Evolutionary conservation across 2,888 invertebrate species (phyloP), one percentile per base, ranked within the genome.

Genomic region (Pheosia gnoma): DNA sequence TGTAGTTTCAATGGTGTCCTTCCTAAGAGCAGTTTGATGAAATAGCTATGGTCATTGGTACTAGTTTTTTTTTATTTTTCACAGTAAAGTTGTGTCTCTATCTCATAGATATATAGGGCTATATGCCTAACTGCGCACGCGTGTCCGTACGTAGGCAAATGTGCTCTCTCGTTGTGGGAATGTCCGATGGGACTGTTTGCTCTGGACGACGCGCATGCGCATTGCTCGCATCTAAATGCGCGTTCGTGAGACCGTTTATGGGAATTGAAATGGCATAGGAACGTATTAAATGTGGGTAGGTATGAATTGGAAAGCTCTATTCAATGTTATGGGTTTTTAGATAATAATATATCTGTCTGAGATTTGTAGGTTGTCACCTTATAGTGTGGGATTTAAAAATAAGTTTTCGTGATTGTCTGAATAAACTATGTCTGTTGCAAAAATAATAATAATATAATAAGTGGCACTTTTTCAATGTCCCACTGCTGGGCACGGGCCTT

Each of bases 121-220:
- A 55, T 66, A 65, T 8, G 58, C 68, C 73, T 76, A 78, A 77
- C 66, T 72, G 79, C 80, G 85, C 89, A 91, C 89, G 91, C 91
- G 89, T 90, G 88, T 81, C 74, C 86, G 89, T 89, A 88, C 88
- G 87, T 84, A 86, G 84, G 81, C 84, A 87, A 86, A 87, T 84
- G 86, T 83, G 77, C 79, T 57, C 68, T 70, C 71, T 77, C 77
- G 74, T 86, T 89, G 88, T 91, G 91, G 90, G 91, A 91, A 89
- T 82, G 80, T 77, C 74, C 61, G 39, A 65, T 56, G 59, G 71
- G 74, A 78, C 78, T 79, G 74, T 81, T 81, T 79, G 78, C 75
- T 75, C 65, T 63, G 9, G 57, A 57, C 57, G 38, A 37, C 43
- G 45, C 45, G 43, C 36, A 57, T 57, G 57, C 43, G 45, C 41